phyloP scores from a whole-genome alignment of 2,797 vertebrate species.

The Eremophila alpestris region DNA sequence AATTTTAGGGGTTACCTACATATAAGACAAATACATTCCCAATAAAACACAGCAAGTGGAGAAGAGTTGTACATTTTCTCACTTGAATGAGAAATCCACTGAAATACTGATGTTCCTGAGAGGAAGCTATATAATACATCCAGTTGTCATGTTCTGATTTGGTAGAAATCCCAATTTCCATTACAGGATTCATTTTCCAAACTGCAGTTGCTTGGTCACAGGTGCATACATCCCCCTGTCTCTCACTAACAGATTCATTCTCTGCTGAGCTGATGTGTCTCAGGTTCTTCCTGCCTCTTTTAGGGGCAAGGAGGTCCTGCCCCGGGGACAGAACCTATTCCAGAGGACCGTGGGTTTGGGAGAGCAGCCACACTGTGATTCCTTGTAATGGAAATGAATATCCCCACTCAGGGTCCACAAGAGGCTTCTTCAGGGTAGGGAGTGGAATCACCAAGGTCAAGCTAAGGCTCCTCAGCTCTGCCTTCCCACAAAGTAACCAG shows the following conservation, averaged over 20 bases:
- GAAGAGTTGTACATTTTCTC: not conserved
- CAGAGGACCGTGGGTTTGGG: fast-evolving
- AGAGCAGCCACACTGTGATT: not conserved
- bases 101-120: not conserved
- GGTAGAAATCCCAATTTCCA: not conserved
- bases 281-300: not conserved
- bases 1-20: not conserved
- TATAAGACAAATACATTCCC: not conserved
- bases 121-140: not conserved
- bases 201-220: not conserved
- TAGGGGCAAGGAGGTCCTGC: not conserved
- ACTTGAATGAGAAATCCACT: not conserved
- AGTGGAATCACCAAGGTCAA: not conserved
- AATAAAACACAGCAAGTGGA: not conserved
- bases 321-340: not conserved
- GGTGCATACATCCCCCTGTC: not conserved
- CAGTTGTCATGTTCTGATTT: not conserved
- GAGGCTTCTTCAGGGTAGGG: not conserved
- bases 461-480: not conserved
- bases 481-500: not conserved
- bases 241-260: not conserved
- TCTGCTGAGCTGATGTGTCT: not conserved
- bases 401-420: not conserved
- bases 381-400: not conserved
- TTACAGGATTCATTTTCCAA: not conserved